Evolutionary conservation across 2,113 vertebrate species (phyloP), one percentile per base, ranked within the genome.

Genomic region (Bungarus multicinctus): DNA sequence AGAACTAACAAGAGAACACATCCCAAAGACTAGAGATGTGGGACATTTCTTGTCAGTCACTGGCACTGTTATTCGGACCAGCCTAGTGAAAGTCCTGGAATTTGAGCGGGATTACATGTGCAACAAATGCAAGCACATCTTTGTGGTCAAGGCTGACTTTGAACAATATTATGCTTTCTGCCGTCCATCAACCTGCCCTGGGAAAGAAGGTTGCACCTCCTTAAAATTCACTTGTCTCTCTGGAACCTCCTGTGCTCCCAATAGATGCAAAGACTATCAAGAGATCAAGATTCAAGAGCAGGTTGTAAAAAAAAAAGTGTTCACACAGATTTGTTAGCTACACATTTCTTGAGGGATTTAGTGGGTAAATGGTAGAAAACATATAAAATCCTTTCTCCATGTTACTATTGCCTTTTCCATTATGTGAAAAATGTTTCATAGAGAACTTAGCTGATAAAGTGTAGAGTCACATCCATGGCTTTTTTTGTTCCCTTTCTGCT

Each of bases 241-340:
- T 16, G 98, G 94, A 90, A 96, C 98, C 81, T 94, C 97, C 12
- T 98, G 98, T 64, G 97, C 97, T 93, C 98, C 98, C 1, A 39
- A 97, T 22, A 96, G 95, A 93, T 99, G 99, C 97, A 98, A 97
- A 91, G 99, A 99, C 97, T 99, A 99, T 94, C 99, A 99, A 96
- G 99, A 99, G 97, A 99, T 99, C 91, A 99, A 99, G 97, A 99
- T 99, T 93, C 99, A 99, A 90, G 99, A 99, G 93, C 99, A 99
- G 97, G 99, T 99, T 93, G 96, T 52, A 91, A 52, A 92, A 81
- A 91, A 91, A 47, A 92, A 87, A 22, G 47, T 47, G 34, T 2
- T 14, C 87, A 64, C 91, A 39, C 12, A 25, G 11, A 8, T 87
- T 92, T 92, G 53, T 86, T 45, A 45, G 30, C 23, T 55, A 43